A percentile compares a stretch with the other conserved stretches of the same genome.
Conservation (phyloP, 2,888 invertebrate genomes). For the Ochropleura plecta region DNA sequence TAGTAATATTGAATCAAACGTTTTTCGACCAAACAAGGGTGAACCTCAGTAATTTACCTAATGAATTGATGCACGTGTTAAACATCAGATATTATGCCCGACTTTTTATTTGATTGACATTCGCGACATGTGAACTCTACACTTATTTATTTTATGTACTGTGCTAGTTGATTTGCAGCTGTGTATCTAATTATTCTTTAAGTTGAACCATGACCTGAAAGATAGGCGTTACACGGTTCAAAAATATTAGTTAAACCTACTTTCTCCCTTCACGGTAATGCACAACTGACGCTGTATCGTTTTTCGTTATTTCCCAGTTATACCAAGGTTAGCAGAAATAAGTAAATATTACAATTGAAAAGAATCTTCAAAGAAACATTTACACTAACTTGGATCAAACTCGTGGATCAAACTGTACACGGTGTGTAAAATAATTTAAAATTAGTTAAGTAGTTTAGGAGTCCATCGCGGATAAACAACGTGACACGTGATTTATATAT, state of each 20-base stretch:
- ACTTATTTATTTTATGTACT: not conserved
- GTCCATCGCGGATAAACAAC: too few relatives aligned
- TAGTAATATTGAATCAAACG: too few relatives aligned
- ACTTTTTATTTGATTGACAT: conserved; percentile 46
- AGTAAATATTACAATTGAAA: conserved; percentile 3
- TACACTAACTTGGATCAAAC: not conserved
- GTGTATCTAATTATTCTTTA: not conserved
- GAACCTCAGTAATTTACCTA: conserved; percentile 48
- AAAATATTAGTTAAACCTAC: not conserved
- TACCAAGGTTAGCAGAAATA: not conserved
- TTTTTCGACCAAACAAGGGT: too few relatives aligned
- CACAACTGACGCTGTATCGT: not conserved
- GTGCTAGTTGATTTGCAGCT: not conserved
- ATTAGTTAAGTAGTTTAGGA: too few relatives aligned
- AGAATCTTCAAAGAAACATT: not conserved
- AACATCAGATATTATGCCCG: conserved; percentile 43
- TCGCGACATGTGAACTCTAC: not conserved
- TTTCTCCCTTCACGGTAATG: not conserved
- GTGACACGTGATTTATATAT: too few relatives aligned
- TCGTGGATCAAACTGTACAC: too few relatives aligned
- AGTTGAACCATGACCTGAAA: not conserved
- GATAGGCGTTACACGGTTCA: not conserved
- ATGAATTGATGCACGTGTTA: conserved; percentile 43
- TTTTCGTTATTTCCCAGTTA: not conserved
- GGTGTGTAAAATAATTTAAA: too few relatives aligned